Base-by-base conservation (phyloP, 2,888 invertebrate genomes). In the Drosophila mimica region DNA sequence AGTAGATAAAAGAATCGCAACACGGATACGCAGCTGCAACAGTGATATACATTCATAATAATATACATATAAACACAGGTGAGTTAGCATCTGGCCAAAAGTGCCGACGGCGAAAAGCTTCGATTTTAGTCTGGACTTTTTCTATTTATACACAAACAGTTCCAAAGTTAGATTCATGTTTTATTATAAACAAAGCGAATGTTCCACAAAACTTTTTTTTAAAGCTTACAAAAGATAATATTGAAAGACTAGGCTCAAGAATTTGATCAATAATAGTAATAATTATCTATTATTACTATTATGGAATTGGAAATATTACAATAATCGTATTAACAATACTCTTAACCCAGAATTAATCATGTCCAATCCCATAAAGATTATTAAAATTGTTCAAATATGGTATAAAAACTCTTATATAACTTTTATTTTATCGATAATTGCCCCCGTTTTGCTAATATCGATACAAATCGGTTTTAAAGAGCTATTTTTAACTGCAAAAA, bases 11-110 rank as follows among this genome's bases (percentile, higher is more conserved):
- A 51, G 33, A 48, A 60, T 33, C 54, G 40, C 64, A 62, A 72
- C 65, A 87, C 82, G 82, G 82, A 83, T 83, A 82, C 81, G 60
- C 68, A 67, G 28, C 57, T 62, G 64, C 69, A 65, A 57, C 36
- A 66, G 48, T 38, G 28, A 72, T 64, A 77, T 56, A 56, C 56
- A 81, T 17, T 13, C 28, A 67, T 38, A 64, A 48, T 31, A 53
- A 59, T 63, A 70, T 58, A 57, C 28, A 40, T 57, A 57, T 40
- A 57, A 57, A 57, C 31, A 84, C 82, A 83, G 83, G 83, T 83
- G 67, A 83, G 83, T 40, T 49, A 17, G 30, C 28, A 33, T 5
- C 9, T 8, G 9, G 43, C 0, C 11, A n/a, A 36, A 38, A 20
- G 36, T 74, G 79, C 83, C 83, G 83, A 48, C 90, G 83, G 83